phyloP scores from a whole-genome alignment of 2,797 vertebrate species.

The Brotula barbata region DNA sequence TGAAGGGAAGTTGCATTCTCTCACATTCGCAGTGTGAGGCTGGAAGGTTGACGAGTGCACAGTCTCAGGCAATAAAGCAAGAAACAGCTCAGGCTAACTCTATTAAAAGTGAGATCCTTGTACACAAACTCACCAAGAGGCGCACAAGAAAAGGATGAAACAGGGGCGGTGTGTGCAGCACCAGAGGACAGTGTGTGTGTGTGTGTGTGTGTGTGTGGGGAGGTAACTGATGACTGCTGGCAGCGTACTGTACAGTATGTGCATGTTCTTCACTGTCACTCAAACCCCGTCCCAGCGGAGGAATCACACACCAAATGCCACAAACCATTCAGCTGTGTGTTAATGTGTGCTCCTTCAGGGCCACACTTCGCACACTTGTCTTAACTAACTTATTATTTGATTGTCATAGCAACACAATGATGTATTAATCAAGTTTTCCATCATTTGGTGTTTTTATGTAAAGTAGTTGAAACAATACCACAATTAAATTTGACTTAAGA shows the following conservation, averaged over 20 bases:
- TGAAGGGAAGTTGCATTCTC: conserved; percentile 68
- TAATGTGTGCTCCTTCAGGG: conserved; percentile 65
- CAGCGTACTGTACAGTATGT: conserved; percentile 59
- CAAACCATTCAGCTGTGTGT: conserved; percentile 61
- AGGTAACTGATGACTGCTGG: conserved; percentile 67
- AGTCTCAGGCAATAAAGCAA: conserved; percentile 49
- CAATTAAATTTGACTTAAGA: background rate
- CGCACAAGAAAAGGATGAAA: conserved; percentile 17
- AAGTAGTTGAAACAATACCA: background rate
- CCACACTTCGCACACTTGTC: conserved; percentile 45
- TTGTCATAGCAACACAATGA: conserved; percentile 32
- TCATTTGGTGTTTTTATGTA: conserved; percentile 18
- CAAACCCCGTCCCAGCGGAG: conserved; percentile 64
- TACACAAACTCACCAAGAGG: conserved; percentile 21
- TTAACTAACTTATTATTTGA: conserved; percentile 51
- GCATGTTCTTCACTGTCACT: conserved; percentile 71
- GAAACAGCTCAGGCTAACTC: conserved; percentile 39
- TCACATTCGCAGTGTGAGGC: conserved; percentile 63
- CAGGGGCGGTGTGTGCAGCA: conserved; percentile 29
- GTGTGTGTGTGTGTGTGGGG: conserved; percentile 11
- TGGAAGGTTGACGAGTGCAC: conserved; percentile 49
- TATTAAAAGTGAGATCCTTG: conserved; percentile 34
- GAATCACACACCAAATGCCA: conserved; percentile 62
- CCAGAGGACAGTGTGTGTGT: conserved; percentile 48
- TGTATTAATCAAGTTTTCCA: conserved; percentile 29